These are phyloP conservation scores for Mesorhabditis spiculigera DNA, from an alignment of 2,888 invertebrate genomes.

Conservation along the genomic window DNA sequence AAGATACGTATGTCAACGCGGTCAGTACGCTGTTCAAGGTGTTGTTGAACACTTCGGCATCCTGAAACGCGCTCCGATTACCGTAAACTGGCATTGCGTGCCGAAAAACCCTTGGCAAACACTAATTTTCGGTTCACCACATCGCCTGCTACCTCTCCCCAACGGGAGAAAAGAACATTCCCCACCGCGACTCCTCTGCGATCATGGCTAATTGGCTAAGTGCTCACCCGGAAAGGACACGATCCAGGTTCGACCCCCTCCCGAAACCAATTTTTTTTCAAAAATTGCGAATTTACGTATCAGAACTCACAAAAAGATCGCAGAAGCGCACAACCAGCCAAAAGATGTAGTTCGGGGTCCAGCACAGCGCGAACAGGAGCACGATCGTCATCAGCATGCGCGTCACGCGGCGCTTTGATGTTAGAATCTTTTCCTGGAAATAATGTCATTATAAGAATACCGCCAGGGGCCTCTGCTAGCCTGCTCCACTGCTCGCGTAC, in stretches of 20 bases:
- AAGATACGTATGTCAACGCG: slow-evolving; percentile 40
- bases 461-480: too few relatives aligned
- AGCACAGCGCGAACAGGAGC: slow-evolving; percentile 81
- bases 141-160: too few relatives aligned
- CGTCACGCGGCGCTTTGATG: slow-evolving; percentile 70
- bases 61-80: background rate
- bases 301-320: slow-evolving; percentile 32
- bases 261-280: too few relatives aligned
- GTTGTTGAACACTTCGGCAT: slow-evolving; percentile 6
- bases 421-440: slow-evolving; percentile 73
- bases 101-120: too few relatives aligned
- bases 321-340: slow-evolving; percentile 40
- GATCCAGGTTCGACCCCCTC: too few relatives aligned
- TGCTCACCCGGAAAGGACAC: too few relatives aligned
- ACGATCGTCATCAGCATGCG: slow-evolving; percentile 84
- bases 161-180: too few relatives aligned
- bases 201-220: too few relatives aligned
- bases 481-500: slow-evolving; percentile 10
- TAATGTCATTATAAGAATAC: background rate
- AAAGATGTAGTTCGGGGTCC: slow-evolving; percentile 70
- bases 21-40: slow-evolving; percentile 32
- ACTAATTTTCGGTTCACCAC: too few relatives aligned
- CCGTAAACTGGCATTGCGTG: background rate
- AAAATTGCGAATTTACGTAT: too few relatives aligned
- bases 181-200: too few relatives aligned